Percentiles rank a stretch among this genome's conserved stretches.
Conservation (phyloP, 2,113 vertebrate species). For the Dolichallabes microphthalmus region DNA sequence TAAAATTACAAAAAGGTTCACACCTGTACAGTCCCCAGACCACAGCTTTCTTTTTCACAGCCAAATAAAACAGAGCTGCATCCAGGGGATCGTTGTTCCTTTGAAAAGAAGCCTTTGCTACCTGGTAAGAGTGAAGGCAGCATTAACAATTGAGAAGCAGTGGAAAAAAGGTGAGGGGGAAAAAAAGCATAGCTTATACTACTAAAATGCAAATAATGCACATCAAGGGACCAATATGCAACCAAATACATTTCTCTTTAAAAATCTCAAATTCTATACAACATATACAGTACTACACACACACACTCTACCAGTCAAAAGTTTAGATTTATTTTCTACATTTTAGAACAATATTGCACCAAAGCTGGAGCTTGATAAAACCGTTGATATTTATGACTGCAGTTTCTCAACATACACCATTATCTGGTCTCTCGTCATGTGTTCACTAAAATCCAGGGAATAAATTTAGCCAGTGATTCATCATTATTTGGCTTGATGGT, state of each 20-base stretch:
- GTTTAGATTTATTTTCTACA: too few species aligned
- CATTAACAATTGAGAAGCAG: not conserved
- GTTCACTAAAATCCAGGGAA: too few species aligned
- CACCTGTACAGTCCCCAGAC: conserved; percentile 98
- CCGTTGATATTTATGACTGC: too few species aligned
- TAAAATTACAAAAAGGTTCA: conserved; percentile 21
- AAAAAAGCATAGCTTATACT: not conserved
- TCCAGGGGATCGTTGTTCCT: conserved; percentile 92
- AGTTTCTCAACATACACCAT: too few species aligned
- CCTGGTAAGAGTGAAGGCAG: conserved; percentile 70
- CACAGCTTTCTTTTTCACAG: conserved; percentile 96
- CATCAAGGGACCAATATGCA: not conserved
- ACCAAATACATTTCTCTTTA: not conserved
- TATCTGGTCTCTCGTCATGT: too few species aligned
- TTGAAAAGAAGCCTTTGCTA: conserved; percentile 93
- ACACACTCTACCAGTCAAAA: too few species aligned
- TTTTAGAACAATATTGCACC: too few species aligned
- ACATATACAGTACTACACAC: too few species aligned
- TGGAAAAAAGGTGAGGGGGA: not conserved
- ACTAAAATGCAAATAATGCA: not conserved
- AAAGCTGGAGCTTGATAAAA: too few species aligned
- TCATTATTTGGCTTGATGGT: too few species aligned
- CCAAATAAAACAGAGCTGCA: conserved; percentile 93
- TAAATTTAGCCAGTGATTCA: too few species aligned
- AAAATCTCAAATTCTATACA: too few species aligned